Evolutionary conservation across 2,888 invertebrate genomes (phyloP).

Genomic region (Rhyacophila evoluta): DNA sequence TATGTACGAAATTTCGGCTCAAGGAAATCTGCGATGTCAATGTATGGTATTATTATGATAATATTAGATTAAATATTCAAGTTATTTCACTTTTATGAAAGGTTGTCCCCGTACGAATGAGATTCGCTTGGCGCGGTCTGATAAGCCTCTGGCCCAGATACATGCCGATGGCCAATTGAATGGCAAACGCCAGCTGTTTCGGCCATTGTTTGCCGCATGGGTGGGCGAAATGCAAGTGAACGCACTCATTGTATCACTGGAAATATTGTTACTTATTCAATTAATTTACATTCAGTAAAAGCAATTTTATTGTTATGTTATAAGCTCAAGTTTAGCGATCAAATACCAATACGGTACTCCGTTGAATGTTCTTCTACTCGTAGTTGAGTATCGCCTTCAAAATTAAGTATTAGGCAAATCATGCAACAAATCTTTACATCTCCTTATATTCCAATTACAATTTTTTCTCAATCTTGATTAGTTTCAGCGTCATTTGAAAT

Average conservation of each 20-base stretch:
- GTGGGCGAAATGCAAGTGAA: constrained; percentile 8
- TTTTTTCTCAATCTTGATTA: too few relatives aligned
- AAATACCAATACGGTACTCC: too few relatives aligned
- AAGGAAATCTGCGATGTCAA: not conserved
- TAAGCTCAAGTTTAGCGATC: too few relatives aligned
- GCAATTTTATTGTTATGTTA: too few relatives aligned
- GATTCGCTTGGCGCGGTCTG: constrained; percentile 32
- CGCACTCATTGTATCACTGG: not conserved
- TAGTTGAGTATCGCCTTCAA: too few relatives aligned
- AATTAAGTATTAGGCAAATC: too few relatives aligned
- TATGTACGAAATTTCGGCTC: not conserved
- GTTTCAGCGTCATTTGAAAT: too few relatives aligned
- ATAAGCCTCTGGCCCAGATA: constrained; percentile 28
- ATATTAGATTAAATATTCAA: not conserved
- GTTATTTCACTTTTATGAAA: constrained; percentile 41
- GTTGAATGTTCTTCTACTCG: too few relatives aligned
- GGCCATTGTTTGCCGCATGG: constrained; percentile 14
- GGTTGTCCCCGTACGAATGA: constrained; percentile 25
- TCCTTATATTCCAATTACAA: too few relatives aligned
- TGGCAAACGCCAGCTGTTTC: not conserved
- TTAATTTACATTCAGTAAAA: not conserved
- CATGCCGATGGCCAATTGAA: constrained; percentile 17
- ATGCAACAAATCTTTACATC: too few relatives aligned
- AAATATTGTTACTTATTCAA: not conserved
- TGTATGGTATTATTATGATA: not conserved